Evolutionary conservation across 2,888 invertebrate species (phyloP).

Genomic region (Antheraea assamensis): DNA sequence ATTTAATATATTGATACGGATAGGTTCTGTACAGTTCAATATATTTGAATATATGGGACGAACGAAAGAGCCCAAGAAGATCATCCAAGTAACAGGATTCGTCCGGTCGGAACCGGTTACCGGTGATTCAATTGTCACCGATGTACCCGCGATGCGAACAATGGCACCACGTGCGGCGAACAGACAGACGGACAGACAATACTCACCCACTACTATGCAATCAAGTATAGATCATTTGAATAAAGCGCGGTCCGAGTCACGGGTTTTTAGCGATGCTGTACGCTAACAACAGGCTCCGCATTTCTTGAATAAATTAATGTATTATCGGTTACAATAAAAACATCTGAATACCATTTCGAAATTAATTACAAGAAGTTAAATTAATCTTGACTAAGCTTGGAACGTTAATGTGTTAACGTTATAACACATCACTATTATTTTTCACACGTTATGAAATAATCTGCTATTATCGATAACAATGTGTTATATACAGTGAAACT

Average conservation of each 20-base stretch:
- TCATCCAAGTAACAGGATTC: constrained; percentile 24
- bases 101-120: constrained; percentile 31
- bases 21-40: not conserved
- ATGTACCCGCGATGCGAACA: constrained; percentile 31
- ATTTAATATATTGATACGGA: too few relatives aligned
- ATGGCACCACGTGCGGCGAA: constrained; percentile 34
- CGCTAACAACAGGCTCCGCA: not conserved
- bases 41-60: not conserved
- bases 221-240: constrained; percentile 23
- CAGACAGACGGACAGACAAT: constrained; percentile 30
- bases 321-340: too few relatives aligned
- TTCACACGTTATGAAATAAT: too few relatives aligned
- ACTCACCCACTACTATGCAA: constrained; percentile 37
- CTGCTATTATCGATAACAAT: too few relatives aligned
- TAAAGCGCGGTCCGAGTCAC: not conserved
- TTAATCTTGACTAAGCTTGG: too few relatives aligned
- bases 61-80: not conserved
- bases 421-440: too few relatives aligned
- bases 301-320: not conserved
- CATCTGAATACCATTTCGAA: too few relatives aligned
- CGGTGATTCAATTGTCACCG: constrained; percentile 22
- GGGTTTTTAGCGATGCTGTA: not conserved
- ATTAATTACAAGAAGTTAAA: too few relatives aligned
- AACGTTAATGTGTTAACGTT: too few relatives aligned
- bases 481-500: too few relatives aligned